Conservation (phyloP, 1,140 invertebrate genomes). For the Caenorhabditis tropicalis region DNA sequence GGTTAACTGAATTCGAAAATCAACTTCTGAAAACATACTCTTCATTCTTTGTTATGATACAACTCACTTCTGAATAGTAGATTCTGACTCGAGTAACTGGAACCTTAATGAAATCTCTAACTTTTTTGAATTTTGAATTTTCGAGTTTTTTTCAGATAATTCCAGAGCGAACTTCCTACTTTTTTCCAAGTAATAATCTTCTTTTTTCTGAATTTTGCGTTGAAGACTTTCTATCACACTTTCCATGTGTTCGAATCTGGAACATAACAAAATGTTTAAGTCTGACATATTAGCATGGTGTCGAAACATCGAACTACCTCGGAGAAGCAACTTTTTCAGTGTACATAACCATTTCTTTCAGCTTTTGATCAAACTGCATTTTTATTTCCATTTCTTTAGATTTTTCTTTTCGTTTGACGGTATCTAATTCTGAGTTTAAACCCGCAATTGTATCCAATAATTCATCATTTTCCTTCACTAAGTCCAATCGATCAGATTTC, state of each 20-base stretch:
- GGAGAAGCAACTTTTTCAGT: neutral
- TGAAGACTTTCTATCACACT: neutral
- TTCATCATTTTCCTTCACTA: neutral
- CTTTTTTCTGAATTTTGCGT: neutral
- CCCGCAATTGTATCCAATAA: neutral
- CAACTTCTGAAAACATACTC: neutral
- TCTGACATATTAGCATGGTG: too few species aligned
- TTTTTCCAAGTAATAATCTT: neutral
- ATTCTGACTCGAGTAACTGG: neutral
- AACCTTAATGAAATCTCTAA: neutral
- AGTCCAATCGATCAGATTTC: neutral
- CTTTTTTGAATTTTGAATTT: neutral
- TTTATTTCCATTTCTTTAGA: neutral
- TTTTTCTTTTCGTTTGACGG: neutral
- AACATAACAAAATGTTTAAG: neutral
- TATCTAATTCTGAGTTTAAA: neutral
- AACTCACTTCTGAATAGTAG: neutral
- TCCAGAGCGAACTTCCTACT: neutral
- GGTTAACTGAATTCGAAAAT: neutral
- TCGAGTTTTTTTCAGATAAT: neutral
- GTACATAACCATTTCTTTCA: neutral
- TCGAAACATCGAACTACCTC: neutral
- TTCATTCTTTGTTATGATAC: neutral
- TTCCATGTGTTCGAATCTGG: conserved; percentile 11
- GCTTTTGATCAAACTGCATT: neutral